phyloP scores from a whole-genome alignment of 2,888 invertebrate species.

The Microplitis deprimator region DNA sequence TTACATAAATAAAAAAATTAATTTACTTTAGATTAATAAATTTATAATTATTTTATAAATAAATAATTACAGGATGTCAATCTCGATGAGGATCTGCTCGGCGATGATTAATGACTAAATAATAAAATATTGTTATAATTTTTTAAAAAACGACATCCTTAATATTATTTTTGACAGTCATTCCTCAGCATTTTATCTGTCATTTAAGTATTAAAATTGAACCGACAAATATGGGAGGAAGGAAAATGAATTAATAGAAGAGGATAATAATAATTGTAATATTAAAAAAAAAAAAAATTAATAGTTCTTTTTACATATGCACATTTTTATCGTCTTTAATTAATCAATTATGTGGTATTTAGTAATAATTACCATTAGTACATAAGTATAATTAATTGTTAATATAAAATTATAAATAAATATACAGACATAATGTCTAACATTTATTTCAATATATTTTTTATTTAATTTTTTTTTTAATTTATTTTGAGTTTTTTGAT shows the following conservation, averaged over 20 bases:
- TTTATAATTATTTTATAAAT: background rate
- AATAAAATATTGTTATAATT: constrained; percentile 45
- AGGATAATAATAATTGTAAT: constrained; percentile 23
- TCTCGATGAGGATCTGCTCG: constrained; percentile 81
- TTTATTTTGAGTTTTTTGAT: background rate
- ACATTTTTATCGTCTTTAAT: constrained; percentile 1
- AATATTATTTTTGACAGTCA: constrained; percentile 37
- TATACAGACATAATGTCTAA: constrained; percentile 35
- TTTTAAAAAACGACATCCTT: constrained; percentile 11
- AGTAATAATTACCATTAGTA: background rate
- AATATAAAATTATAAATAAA: constrained; percentile 47
- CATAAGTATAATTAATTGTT: constrained; percentile 41
- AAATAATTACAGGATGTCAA: constrained; percentile 78
- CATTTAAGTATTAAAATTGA: constrained; percentile 47
- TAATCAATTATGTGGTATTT: background rate
- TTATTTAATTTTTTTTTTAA: constrained; percentile 26
- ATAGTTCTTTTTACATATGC: background rate
- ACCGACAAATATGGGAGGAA: constrained; percentile 19
- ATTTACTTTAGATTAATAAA: background rate
- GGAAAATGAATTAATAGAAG: constrained; percentile 9
- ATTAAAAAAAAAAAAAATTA: constrained; percentile 40
- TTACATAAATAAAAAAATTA: constrained; percentile 11
- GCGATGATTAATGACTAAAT: constrained; percentile 71
- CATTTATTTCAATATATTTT: constrained; percentile 28
- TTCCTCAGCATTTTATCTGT: constrained; percentile 49